Base-by-base conservation (phyloP, 2,888 invertebrate genomes). In the Erebia ligea region DNA sequence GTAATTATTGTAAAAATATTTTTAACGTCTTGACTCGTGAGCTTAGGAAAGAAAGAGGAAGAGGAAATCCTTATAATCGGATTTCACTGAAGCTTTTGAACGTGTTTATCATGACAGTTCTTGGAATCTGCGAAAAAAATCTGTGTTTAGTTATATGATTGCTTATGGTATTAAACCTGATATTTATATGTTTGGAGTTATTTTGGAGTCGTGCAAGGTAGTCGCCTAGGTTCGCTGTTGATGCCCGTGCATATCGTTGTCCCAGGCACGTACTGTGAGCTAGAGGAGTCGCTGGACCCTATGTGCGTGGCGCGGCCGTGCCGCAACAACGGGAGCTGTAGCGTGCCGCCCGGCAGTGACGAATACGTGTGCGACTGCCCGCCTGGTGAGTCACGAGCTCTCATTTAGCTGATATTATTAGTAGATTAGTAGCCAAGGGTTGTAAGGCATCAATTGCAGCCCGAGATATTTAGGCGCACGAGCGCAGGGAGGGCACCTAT, bases 271-370 rank as follows among this genome's bases (percentile, higher is more conserved):
- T 92, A 94, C 82, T 98, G 98, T 86, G 97, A 97, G 83, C 95
- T 95, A 69, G 96, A 96, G 83, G 94, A 96, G 65, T 95, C 95
- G 67, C 92, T 95, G 72, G 95, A 96, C 85, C 95, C 95, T 62
- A 90, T 94, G 73, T 98, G 98, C 89, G 95, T 95, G 80, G 94
- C 95, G 73, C 95, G 95, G 80, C 97, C 97, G 1, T 98, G 98
- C 83, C 90, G 94, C 75, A 96, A 98, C 89, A 96, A 96, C 83
- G 98, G 96, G 72, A 95, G 95, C 76, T 98, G 98, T 85, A 91
- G 94, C 76, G 95, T 96, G 75, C 91, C 95, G 50, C 89, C 94
- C 1, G 94, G 94, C 58, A 93, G 88, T 67, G 94, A 94, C 73
- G 79, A 82, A 10, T 94, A 94, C 81, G 92, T 94, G 73, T 96